These are phyloP conservation scores for Melanophora roralis DNA, from an alignment of 2,888 invertebrate species.

Conservation along the genomic window DNA sequence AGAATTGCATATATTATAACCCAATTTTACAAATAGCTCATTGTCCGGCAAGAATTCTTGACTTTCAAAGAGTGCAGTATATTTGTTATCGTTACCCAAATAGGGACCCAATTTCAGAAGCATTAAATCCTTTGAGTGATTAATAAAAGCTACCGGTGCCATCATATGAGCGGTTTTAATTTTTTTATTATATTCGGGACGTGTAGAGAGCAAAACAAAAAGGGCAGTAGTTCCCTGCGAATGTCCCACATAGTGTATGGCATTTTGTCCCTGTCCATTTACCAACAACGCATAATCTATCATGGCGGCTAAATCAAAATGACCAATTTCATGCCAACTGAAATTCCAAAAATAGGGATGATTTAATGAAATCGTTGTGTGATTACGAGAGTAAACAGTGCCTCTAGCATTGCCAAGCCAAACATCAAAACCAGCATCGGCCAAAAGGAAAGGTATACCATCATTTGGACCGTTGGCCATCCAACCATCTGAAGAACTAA, in stretches of 20 bases:
- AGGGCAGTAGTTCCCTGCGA: constrained; percentile 72
- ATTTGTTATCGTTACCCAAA: constrained; percentile 65
- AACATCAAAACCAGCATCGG: constrained; percentile 74
- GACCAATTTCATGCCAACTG: too few species aligned
- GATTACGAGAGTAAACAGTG: constrained; percentile 65
- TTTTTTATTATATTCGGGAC: constrained; percentile 70
- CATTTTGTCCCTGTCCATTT: constrained; percentile 63
- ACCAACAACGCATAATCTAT: too few species aligned
- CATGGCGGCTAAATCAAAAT: too few species aligned
- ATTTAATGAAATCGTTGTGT: constrained; percentile 56
- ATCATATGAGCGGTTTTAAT: constrained; percentile 72
- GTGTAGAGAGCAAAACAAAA: constrained; percentile 68
- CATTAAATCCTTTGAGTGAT: constrained; percentile 77
- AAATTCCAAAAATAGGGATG: constrained; percentile 62
- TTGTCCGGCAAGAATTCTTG: too few species aligned
- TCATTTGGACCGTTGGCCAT: constrained; percentile 68
- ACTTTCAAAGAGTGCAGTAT: constrained; percentile 65
- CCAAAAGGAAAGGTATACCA: constrained; percentile 68
- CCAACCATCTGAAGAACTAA: constrained; percentile 70
- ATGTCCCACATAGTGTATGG: constrained; percentile 72
- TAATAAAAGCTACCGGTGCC: constrained; percentile 77
- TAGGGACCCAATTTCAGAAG: constrained; percentile 75
- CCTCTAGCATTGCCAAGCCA: constrained; percentile 74
- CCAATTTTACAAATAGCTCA: constrained; percentile 77
- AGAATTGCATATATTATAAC: constrained; percentile 77